A percentile compares a stretch with the other conserved stretches of the same genome.
These are phyloP conservation scores for Neolamprologus brichardi DNA, from an alignment of 2,113 vertebrate species.

Conservation along the genomic window DNA sequence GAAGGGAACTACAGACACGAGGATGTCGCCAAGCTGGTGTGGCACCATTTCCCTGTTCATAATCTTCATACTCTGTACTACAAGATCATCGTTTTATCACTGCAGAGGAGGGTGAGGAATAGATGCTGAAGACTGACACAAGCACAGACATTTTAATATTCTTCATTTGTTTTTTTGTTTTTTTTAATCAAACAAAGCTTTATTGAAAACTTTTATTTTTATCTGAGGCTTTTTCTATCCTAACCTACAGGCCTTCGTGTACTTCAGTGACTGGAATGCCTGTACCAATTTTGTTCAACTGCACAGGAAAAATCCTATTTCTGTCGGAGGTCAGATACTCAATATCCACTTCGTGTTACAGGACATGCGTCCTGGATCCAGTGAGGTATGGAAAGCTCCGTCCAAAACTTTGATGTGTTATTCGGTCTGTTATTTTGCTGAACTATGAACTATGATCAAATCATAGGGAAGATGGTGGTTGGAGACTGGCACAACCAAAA, in stretches of 20 bases:
- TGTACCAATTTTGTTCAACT: not conserved
- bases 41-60: not conserved
- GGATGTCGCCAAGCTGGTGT: not conserved
- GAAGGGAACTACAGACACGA: not conserved
- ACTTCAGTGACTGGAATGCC: not conserved
- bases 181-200: not conserved
- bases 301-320: not conserved
- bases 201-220: not conserved
- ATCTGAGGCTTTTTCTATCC: not conserved
- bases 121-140: not conserved
- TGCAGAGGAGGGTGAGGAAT: conserved; percentile 40
- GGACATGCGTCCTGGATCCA: not conserved
- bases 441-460: not conserved
- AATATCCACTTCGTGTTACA: not conserved
- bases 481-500: not conserved
- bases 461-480: not conserved
- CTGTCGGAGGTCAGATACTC: not conserved
- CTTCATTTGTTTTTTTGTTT: rapidly evolving
- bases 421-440: not conserved
- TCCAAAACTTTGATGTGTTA: not conserved
- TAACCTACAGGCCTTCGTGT: conserved; percentile 21
- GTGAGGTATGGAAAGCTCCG: not conserved
- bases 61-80: not conserved
- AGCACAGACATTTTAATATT: not conserved
- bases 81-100: conserved; percentile 9